Base-by-base conservation (phyloP, 2,888 invertebrate species). In the Chaetoderma sp. region DNA sequence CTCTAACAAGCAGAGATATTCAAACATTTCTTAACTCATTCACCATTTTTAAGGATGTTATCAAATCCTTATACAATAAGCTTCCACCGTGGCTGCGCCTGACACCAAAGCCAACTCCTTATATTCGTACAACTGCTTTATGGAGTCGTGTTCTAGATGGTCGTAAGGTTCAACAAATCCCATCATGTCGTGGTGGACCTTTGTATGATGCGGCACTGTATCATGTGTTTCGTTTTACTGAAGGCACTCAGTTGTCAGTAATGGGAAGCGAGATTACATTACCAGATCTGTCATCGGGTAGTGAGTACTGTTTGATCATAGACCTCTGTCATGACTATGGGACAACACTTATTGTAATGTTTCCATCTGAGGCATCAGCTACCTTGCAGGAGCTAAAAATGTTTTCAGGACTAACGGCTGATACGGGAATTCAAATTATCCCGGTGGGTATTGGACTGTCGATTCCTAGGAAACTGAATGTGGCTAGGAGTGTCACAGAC, bases 291-390 rank as follows among this genome's bases (percentile, higher is more conserved):
- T 13, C 28, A 16, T 32, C 18, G 8, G 52, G 52, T 13, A 33
- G 32, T 4, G 27, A 52, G 32, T 52, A 52, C 32, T 52, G 52
- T 33, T 32, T 52, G 32, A 30, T 52, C 21, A 6, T 52, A 33
- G 52, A 52, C 21, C 23, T 52, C 16, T n/a, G 32, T 21, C 28
- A 52, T 32, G 52, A 52, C 21, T 52, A 18, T 28, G 52, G 52
- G 3, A 27, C 52, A 23, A 52, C 52, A 1, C 32, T 52, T 8
- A 30, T 52, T 8, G 32, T 52, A 3, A 52, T 52, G 52, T 52
- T 52, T 32, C 52, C 52, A 6, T n/a, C 28, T 4, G 32, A 52
- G 10, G 52, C 32, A 16, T 28, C 52, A 25, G 28, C 2, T n/a
- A 16, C 32, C n/a, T 33, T 52, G 28, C 10, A 3, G 21, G 21